Base-by-base conservation (phyloP, 2,888 invertebrate genomes). In the Diadegma fenestrale region DNA sequence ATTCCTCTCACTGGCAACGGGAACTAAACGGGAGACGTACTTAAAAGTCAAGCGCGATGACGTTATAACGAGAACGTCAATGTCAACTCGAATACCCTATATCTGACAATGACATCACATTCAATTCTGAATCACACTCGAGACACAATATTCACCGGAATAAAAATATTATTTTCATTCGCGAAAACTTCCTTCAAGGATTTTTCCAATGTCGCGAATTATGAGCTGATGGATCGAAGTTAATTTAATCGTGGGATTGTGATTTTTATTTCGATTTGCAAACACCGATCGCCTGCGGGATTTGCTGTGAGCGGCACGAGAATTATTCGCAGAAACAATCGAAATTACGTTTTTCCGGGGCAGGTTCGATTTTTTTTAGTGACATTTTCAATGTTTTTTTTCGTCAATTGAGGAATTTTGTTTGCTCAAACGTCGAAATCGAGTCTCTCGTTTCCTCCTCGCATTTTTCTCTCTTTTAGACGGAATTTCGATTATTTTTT, bases 51-150 rank as follows among this genome's bases (percentile, higher is more conserved):
- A 14, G 54, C 69, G 33, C 54, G 72, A 77, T 85, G 85, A 82
- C 85, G 82, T 73, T 77, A 80, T 19, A 82, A 85, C 69, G 63
- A 85, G 80, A 82, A 80, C 80, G 82, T 85, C 82, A 80, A 80
- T 85, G 85, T 85, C 82, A 82, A 80, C 48, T 43, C 72, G 76
- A 41, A 54, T 58, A 54, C 43, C 30, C 30, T 54, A 58, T 82
- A 71, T 82, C 58, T 69, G 72, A 76, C 64, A 69, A 30, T 82
- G 85, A 82, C 82, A 85, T 85, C 85, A 84, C 77, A 58, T 61
- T 68, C 73, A 77, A 77, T 85, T 76, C 58, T 73, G 72, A 63
- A 45, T 71, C 45, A 48, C 37, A 61, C 64, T 22, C 17, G 41
- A 64, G 48, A 68, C 45, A 73, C 37, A 54, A 78, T 51, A 69